phyloP scores from a whole-genome alignment of 1,140 invertebrate genomes.

The Pseudachorutes palmiensis region DNA sequence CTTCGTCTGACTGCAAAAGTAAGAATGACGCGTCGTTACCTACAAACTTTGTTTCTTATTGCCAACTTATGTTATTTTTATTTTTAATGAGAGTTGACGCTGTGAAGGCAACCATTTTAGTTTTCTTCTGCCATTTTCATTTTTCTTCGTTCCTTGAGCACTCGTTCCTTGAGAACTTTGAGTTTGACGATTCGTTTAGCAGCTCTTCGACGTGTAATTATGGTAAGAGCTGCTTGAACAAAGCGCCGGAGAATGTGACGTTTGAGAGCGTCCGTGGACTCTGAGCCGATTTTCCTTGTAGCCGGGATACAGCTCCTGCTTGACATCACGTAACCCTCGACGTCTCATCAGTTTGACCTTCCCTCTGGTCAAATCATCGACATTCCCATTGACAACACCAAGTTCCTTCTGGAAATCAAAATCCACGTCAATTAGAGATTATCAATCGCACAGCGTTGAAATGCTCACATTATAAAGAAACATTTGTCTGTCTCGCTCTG shows the following conservation, averaged over 20 bases:
- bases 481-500: not conserved
- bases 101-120: no score
- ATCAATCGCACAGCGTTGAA: not conserved
- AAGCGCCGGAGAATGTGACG: not conserved
- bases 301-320: not conserved
- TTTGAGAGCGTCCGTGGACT: not conserved
- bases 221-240: not conserved
- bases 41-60: no score
- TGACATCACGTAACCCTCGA: not conserved
- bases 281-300: not conserved
- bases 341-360: not conserved
- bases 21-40: no score
- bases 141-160: no score
- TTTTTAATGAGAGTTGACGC: no score
- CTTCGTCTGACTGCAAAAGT: no score
- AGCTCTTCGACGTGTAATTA: not conserved
- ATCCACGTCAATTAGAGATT: not conserved
- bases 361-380: conserved; percentile 1
- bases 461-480: not conserved
- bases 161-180: not conserved
- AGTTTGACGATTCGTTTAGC: not conserved
- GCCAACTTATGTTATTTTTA: no score
- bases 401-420: not conserved
- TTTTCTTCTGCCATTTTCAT: not conserved
- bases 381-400: not conserved